These are phyloP conservation scores for Paratilapia polleni DNA, from an alignment of 2,113 vertebrate species.

Conservation along the genomic window DNA sequence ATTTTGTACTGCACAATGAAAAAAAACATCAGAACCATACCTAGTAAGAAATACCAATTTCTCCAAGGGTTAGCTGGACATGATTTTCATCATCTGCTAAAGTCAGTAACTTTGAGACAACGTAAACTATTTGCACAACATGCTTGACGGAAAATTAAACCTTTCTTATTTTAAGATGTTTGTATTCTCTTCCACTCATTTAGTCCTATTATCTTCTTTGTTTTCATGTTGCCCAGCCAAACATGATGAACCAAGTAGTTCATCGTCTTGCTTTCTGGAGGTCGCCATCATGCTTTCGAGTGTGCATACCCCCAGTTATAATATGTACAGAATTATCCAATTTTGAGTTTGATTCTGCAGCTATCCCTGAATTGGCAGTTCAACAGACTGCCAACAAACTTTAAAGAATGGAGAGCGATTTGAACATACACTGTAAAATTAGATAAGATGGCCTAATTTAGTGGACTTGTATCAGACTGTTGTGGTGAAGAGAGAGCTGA, in stretches of 20 bases:
- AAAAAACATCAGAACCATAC: not conserved
- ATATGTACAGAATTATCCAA: not conserved
- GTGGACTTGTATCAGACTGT: no score
- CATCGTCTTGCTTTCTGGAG: not conserved
- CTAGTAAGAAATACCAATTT: not conserved
- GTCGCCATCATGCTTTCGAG: not conserved
- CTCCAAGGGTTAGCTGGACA: fast-evolving
- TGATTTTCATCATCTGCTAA: not conserved
- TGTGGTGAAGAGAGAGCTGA: no score
- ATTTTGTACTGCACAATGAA: not conserved
- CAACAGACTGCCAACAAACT: no score
- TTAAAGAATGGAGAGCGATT: no score
- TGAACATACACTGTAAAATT: no score
- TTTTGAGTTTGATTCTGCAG: not conserved
- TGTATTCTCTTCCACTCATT: not conserved
- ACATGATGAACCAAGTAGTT: not conserved
- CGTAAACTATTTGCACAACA: not conserved
- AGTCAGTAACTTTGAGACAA: not conserved
- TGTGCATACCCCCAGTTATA: no score
- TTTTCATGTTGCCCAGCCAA: not conserved
- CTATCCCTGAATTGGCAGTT: no score
- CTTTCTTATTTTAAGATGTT: not conserved
- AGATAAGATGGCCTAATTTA: no score
- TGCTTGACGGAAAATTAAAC: fast-evolving
- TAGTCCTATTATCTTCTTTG: not conserved